Conservation (phyloP, 1,140 invertebrate species). For the Drosophila auraria region DNA sequence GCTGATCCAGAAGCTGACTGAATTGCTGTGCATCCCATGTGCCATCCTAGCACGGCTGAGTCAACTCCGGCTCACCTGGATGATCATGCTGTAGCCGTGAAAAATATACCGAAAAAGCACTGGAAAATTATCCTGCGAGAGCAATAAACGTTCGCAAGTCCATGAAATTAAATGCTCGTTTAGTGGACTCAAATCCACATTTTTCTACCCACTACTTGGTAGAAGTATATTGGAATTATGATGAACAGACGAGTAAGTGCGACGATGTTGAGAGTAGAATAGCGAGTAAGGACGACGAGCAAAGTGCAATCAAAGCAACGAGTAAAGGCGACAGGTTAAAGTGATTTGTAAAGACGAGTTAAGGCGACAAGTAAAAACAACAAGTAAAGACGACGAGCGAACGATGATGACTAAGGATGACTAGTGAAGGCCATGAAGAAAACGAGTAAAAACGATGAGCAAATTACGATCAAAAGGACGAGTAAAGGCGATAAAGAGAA, state of each 20-base stretch:
- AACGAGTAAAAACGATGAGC: neutral
- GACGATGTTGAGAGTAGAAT: neutral
- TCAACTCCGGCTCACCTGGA: slow-evolving; percentile 26
- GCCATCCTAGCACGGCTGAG: neutral
- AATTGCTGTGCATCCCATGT: neutral
- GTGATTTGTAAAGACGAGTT: neutral
- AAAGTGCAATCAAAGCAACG: neutral
- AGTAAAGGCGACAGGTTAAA: neutral
- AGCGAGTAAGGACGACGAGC: neutral
- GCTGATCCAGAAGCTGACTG: neutral
- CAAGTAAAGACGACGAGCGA: neutral
- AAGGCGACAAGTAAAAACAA: neutral
- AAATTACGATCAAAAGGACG: neutral
- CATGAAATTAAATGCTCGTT: slow-evolving; percentile 69
- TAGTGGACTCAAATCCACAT: slow-evolving; percentile 33
- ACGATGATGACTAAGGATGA: too few species aligned
- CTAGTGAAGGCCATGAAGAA: too few species aligned
- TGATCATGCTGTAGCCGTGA: slow-evolving; percentile 17
- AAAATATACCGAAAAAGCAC: neutral
- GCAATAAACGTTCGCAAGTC: slow-evolving; percentile 65
- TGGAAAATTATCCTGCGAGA: slow-evolving; percentile 60
- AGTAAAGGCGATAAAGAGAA: neutral
- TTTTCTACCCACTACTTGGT: slow-evolving; percentile 12
- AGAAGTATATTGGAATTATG: slow-evolving; percentile 2
- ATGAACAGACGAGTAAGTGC: too few species aligned